These are phyloP conservation scores for Ectropis grisescens DNA, from an alignment of 1,140 invertebrate species.

Conservation along the genomic window DNA sequence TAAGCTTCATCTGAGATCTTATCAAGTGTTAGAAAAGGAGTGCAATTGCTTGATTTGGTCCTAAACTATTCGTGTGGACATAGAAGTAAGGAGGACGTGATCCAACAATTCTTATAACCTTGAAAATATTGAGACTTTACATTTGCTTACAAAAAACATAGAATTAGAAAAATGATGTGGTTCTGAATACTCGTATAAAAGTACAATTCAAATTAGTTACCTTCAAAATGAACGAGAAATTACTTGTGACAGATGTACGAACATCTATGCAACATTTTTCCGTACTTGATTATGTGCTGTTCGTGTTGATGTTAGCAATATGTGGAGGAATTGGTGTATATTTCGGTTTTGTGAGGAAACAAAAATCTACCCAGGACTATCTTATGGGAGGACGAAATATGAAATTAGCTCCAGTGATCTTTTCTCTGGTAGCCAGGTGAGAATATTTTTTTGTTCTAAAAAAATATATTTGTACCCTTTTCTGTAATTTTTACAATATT, in stretches of 20 bases:
- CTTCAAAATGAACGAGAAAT: slow-evolving; percentile 15
- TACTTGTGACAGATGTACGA: slow-evolving; percentile 72
- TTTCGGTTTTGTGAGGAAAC: slow-evolving; percentile 81
- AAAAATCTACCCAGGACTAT: slow-evolving; percentile 81
- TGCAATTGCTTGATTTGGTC: too few relatives aligned
- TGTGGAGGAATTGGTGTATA: slow-evolving; percentile 84
- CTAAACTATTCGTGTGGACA: too few relatives aligned
- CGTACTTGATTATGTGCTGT: slow-evolving; percentile 79
- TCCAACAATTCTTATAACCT: too few relatives aligned
- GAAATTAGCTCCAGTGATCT: slow-evolving; percentile 82
- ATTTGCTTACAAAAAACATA: too few relatives aligned
- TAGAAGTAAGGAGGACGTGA: too few relatives aligned
- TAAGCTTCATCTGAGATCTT: too few relatives aligned
- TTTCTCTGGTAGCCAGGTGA: slow-evolving; percentile 86
- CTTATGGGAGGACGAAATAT: slow-evolving; percentile 88
- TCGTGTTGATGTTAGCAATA: slow-evolving; percentile 77
- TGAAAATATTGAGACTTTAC: too few relatives aligned
- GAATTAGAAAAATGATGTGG: too few relatives aligned
- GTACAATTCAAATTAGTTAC: too few relatives aligned
- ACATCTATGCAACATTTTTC: slow-evolving; percentile 76
- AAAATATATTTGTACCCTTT: not conserved
- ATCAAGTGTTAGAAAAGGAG: too few relatives aligned
- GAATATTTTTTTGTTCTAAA: slow-evolving; percentile 8
- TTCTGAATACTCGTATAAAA: too few relatives aligned
- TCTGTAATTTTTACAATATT: too few relatives aligned